Base-by-base conservation (phyloP, 2,888 invertebrate species). In the Pollenia labialis region DNA sequence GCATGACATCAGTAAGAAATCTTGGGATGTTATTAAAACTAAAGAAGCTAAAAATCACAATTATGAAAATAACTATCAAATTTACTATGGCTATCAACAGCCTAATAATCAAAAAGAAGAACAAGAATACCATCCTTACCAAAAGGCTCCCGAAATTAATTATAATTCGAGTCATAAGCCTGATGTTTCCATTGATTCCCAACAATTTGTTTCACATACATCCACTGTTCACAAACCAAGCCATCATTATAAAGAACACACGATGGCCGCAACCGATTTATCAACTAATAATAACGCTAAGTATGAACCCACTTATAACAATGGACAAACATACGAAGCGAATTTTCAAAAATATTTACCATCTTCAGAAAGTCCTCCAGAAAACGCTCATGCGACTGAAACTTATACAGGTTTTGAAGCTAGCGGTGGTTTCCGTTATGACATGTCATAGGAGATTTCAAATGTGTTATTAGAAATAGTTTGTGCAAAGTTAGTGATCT, bases 351-450 rank as follows among this genome's bases (percentile, higher is more conserved):
- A 56, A 48, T 7, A 50, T 16, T 48, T 62, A 52, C 44, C 50
- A 0, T 54, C 77, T 44, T 74, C 48, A 6, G 60, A 79, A 18
- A 52, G 9, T 14, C 16, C 64, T 8, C 11, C n/a, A 18, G 87
- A 83, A 16, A 87, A 88, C 44, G 52, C 50, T 11, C 44, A 62
- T 14, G 87, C 85, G 4, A 12, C 87, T 16, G 91, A 91, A 40
- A 91, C 91, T 12, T 92, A 92, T 75, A 90, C 84, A 3, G 91
- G 90, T n/a, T 87, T 90, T 71, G 92, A 93, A 11, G 89, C 88
- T 11, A 89, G 89, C 76, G 88, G 88, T 18, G 90, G 90, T 11
- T 92, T 91, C 16, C n/a, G 14, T 48, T 12, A 66, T 23, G 54
- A 54, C 18, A 66, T 46, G 60, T 14, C 14, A 60, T 48, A 52